phyloP scores from a whole-genome alignment of 2,888 invertebrate species.

The Neoascia interrupta region DNA sequence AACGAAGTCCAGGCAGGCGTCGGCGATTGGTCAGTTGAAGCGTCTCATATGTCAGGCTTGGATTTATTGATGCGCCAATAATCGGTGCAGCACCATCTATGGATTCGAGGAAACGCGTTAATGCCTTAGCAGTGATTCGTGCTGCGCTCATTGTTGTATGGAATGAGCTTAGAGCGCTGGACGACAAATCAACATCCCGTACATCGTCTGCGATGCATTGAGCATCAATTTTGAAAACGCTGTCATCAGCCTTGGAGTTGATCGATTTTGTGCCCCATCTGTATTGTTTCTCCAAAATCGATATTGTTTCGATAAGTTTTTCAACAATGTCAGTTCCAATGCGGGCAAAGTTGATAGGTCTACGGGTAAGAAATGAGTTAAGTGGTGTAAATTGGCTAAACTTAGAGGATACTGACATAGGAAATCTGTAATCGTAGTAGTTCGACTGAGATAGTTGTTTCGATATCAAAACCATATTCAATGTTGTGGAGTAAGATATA shows the following conservation, averaged over 20 bases:
- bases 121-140: constrained; percentile 75
- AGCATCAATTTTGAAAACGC: constrained; percentile 73
- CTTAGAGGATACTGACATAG: constrained; percentile 74
- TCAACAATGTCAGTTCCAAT: constrained; percentile 78
- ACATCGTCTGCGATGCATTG: constrained; percentile 71
- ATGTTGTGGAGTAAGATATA: constrained; percentile 76
- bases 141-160: constrained; percentile 77
- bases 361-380: not conserved
- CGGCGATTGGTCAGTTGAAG: constrained; percentile 74
- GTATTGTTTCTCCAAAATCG: constrained; percentile 76
- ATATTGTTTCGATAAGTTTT: constrained; percentile 75
- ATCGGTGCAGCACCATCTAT: constrained; percentile 76
- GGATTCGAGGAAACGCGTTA: constrained; percentile 75
- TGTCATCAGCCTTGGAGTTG: constrained; percentile 69
- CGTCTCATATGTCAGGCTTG: constrained; percentile 75
- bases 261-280: constrained; percentile 43
- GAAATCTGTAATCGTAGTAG: constrained; percentile 78
- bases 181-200: constrained; percentile 73
- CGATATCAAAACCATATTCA: constrained; percentile 78
- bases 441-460: constrained; percentile 73
- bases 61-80: constrained; percentile 75
- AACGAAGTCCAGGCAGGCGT: constrained; percentile 77
- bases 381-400: not conserved
- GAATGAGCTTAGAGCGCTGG: constrained; percentile 74
- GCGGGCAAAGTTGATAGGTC: constrained; percentile 76